Base-by-base conservation (phyloP, 2,113 vertebrate species). In the Variabilichromis moorii region DNA sequence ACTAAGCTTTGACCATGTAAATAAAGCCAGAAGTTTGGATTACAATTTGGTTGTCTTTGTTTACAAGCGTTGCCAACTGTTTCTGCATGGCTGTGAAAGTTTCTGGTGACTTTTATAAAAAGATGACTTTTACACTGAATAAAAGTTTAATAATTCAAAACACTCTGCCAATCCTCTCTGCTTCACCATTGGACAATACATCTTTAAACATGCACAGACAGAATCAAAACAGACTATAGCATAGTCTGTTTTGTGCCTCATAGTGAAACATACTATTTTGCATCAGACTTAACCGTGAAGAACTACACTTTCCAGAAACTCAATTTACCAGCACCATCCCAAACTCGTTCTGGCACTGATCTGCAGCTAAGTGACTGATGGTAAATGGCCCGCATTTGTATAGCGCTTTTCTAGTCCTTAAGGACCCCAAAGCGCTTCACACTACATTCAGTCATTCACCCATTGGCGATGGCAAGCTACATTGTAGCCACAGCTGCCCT, bases 111-210 rank as follows among this genome's bases (percentile, higher is more conserved):
- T 97, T 92, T 94, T 97, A 97, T 97, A 97, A 97, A 97, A 97
- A 97, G 97, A 97, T 96, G 97, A 97, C 97, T 98, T 99, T 98
- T 98, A 98, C 97, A 98, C 98, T 98, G 97, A 99, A 98, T 98
- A 98, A 98, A 96, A 55, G 76, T 90, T 84, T 50, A 85, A 35
- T 12, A 81, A 37, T 40, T 42, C 40, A 66, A 33, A 33, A 37
- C 9, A 17, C 21, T 68, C n/a, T 40, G n/a, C 66, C 37, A 40
- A 42, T 73, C 68, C 8, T 4, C 37, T 79, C 21, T 16, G 9
- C 50, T 78, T 79, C 47, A 79, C 19, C 17, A 12, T 28, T 28
- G 21, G 26, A 53, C n/a, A 51, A 14, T 66, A 10, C 9, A 57
- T 73, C 12, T 71, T 42, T 6, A 6, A 24, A 71, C 37, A 3